These are phyloP conservation scores for Chascanopsetta lugubris DNA, from an alignment of 2,113 vertebrate species.

Conservation along the genomic window DNA sequence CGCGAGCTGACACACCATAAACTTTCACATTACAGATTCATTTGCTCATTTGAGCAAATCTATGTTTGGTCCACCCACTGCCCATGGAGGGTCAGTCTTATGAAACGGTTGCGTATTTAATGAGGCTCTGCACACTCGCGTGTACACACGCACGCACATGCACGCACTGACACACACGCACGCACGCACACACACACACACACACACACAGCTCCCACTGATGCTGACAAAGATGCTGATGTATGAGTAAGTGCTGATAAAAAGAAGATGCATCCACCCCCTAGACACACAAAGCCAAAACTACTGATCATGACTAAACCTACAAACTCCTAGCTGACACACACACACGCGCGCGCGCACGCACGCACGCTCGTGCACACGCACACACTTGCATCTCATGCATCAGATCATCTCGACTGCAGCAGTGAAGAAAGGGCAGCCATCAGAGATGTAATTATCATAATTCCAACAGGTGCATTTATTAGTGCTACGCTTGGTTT, in stretches of 20 bases:
- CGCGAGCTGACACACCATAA: constrained; percentile 27
- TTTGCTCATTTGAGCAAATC: constrained; percentile 65
- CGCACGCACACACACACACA: constrained; percentile 33
- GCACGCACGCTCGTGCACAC: too few relatives aligned
- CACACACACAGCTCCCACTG: constrained; percentile 63
- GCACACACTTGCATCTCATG: constrained; percentile 24
- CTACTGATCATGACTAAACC: constrained; percentile 41
- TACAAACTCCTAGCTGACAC: constrained; percentile 37
- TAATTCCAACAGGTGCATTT: constrained; percentile 71
- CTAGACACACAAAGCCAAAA: constrained; percentile 44
- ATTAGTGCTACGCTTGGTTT: constrained; percentile 70
- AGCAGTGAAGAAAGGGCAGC: constrained; percentile 53
- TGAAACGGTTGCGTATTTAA: constrained; percentile 71
- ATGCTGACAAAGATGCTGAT: constrained; percentile 72
- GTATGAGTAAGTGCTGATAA: constrained; percentile 72
- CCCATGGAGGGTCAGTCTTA: constrained; percentile 70
- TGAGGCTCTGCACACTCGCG: constrained; percentile 54
- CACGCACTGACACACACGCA: constrained; percentile 31
- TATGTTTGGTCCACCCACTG: constrained; percentile 64
- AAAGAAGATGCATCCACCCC: constrained; percentile 59
- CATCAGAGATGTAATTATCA: constrained; percentile 71
- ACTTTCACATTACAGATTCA: constrained; percentile 50
- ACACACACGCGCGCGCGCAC: too few relatives aligned
- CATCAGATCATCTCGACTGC: constrained; percentile 59
- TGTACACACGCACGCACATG: constrained; percentile 4